Evolutionary conservation across 1,140 invertebrate species (phyloP), one percentile per base, ranked within the genome.

Genomic region (Aphelinus atriplicis): DNA sequence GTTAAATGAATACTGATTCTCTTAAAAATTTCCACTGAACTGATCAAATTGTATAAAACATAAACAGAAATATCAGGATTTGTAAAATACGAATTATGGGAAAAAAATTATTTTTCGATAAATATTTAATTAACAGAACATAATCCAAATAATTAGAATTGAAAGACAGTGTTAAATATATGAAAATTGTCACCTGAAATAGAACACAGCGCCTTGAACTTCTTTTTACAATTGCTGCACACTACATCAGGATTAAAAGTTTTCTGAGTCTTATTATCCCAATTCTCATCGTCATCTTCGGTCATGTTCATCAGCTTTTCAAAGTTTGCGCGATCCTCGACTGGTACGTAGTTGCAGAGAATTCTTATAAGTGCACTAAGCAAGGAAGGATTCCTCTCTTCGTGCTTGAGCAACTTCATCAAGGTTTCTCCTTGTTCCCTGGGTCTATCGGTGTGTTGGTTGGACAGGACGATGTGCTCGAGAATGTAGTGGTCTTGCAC

Each of bases 401-500:
- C 26, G 26, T 26, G 55, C 26, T 46, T 58, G 1, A 75, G 7
- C 1, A 76, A 5, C 7, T 76, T 69, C 0, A 68, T 7, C 9
- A 64, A 57, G 4, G 7, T 45, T 42, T 26, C 71, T 65, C 62
- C 53, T 71, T 60, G 68, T 60, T 46, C 62, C 73, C 10, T 71
- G 61, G 4, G 7, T 47, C 55, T 5, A 47, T 64, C 1, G 71
- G 43, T 43, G 26, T 26, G 26, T 26, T 26, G 26, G 26, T 26
- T 26, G 26, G 26, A 26, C 26, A 26, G 26, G 26, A 26, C 26
- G 26, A 75, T 60, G 26, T 75, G 73, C 7, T 70, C 73, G 7
- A 65, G 45, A 42, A 71, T 62, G 2, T 71, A 58, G 46, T 76
- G 75, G 43, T 76, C 58, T 43, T 71, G 68, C 3, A 76, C n/a